phyloP scores from a whole-genome alignment of 2,113 vertebrate genomes.

The Marcusenius ussheri region DNA sequence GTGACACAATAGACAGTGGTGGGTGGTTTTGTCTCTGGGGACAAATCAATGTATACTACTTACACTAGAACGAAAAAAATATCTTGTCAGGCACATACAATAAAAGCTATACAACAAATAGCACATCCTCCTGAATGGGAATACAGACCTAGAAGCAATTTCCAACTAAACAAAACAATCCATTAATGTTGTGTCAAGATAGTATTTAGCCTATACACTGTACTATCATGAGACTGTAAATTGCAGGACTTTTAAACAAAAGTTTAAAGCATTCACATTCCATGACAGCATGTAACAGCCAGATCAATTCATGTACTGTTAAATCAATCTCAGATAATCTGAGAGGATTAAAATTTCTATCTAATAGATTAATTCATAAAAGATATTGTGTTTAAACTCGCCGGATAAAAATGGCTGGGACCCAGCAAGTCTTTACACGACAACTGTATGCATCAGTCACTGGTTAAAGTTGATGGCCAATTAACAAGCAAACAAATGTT shows the following conservation, averaged over 20 bases:
- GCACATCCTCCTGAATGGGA: not conserved
- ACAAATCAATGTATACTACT: not conserved
- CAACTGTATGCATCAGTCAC: not conserved
- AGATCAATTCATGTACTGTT: not conserved
- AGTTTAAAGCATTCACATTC: not conserved
- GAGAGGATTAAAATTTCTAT: not conserved
- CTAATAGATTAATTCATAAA: not conserved
- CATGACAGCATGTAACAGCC: not conserved
- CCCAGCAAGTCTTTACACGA: not conserved
- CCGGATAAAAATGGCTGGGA: not conserved
- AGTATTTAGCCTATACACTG: not conserved
- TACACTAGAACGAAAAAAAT: not conserved
- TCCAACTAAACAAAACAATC: not conserved
- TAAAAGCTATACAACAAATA: not conserved
- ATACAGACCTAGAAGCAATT: not conserved
- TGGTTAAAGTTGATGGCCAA: not conserved
- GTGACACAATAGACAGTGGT: not conserved
- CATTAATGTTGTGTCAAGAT: not conserved
- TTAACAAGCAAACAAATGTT: not conserved
- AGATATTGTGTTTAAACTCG: not conserved
- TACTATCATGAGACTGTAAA: not conserved
- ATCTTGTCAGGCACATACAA: not conserved
- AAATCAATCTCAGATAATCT: not conserved
- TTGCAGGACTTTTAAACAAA: not conserved
- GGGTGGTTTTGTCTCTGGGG: not conserved